Conservation (phyloP, 2,888 invertebrate genomes). For the Fragum sueziense region DNA sequence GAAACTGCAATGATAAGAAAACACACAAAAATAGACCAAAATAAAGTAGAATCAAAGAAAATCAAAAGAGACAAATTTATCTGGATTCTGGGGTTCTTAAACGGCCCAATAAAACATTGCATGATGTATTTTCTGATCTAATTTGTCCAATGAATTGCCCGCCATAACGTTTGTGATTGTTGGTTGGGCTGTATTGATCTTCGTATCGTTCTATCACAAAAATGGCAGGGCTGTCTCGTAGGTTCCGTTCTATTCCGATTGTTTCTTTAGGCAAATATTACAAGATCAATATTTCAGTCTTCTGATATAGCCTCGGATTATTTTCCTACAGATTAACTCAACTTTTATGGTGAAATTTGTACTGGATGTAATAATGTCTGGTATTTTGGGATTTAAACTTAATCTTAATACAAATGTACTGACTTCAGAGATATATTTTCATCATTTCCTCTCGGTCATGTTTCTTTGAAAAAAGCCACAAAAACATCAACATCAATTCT, state of each 20-base stretch:
- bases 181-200: constrained; percentile 9
- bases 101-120: constrained; percentile 15
- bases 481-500: too few species aligned
- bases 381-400: too few species aligned
- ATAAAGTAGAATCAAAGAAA: neutral
- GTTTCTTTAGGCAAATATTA: neutral
- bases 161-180: constrained; percentile 15
- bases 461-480: too few species aligned
- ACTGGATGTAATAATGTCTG: too few species aligned
- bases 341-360: too few species aligned
- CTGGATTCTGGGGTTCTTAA: neutral
- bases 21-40: neutral
- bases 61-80: constrained; percentile 1
- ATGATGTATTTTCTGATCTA: constrained; percentile 24
- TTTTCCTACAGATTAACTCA: neutral
- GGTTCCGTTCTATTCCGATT: neutral
- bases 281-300: neutral
- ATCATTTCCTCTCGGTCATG: too few species aligned
- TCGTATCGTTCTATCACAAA: neutral
- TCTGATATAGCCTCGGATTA: neutral
- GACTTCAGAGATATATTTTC: too few species aligned
- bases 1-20: neutral
- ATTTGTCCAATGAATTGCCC: constrained; percentile 11
- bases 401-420: too few species aligned
- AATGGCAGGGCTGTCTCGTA: constrained; percentile 1